Conservation (phyloP, 2,888 invertebrate genomes). For the Endotricha flammealis region DNA sequence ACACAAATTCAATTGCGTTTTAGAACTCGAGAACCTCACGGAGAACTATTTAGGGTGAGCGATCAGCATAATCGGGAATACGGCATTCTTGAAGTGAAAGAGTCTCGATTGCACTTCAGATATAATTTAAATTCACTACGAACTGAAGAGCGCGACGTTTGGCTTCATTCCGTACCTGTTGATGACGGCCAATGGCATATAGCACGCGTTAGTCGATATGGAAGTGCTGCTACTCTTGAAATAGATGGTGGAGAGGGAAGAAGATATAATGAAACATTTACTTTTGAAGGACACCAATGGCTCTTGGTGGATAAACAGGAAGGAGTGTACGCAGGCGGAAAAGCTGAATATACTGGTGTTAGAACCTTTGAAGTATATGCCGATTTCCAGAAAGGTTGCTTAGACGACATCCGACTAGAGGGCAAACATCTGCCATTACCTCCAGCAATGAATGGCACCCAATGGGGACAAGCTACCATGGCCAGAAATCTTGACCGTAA, state of each 20-base stretch:
- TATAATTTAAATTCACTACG: slow-evolving; percentile 95
- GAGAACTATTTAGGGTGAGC: slow-evolving; percentile 95
- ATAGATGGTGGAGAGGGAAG: slow-evolving; percentile 97
- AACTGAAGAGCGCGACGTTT: slow-evolving; percentile 93
- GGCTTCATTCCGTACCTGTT: slow-evolving; percentile 92
- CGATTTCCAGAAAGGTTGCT: slow-evolving; percentile 93
- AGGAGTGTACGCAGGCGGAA: slow-evolving; percentile 96
- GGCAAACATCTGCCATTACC: slow-evolving; percentile 96
- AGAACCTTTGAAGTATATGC: slow-evolving; percentile 96
- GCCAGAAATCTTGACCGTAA: slow-evolving; percentile 93
- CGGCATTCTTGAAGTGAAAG: slow-evolving; percentile 94
- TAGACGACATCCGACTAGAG: slow-evolving; percentile 88
- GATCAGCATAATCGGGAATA: slow-evolving; percentile 97
- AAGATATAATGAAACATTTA: slow-evolving; percentile 94
- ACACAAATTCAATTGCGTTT: slow-evolving; percentile 96
- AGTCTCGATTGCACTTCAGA: slow-evolving; percentile 92
- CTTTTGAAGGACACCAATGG: slow-evolving; percentile 94
- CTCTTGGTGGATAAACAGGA: slow-evolving; percentile 95
- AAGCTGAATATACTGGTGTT: slow-evolving; percentile 96
- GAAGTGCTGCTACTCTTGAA: slow-evolving; percentile 94
- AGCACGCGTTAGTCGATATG: slow-evolving; percentile 92
- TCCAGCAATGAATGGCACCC: slow-evolving; percentile 95
- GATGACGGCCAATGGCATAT: slow-evolving; percentile 99
- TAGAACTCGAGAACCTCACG: slow-evolving; percentile 94
- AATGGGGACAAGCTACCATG: slow-evolving; percentile 97